Evolutionary conservation across 2,113 vertebrate genomes (phyloP), one percentile per base, ranked within the genome.

Genomic region (Cricetomys ansorgei): DNA sequence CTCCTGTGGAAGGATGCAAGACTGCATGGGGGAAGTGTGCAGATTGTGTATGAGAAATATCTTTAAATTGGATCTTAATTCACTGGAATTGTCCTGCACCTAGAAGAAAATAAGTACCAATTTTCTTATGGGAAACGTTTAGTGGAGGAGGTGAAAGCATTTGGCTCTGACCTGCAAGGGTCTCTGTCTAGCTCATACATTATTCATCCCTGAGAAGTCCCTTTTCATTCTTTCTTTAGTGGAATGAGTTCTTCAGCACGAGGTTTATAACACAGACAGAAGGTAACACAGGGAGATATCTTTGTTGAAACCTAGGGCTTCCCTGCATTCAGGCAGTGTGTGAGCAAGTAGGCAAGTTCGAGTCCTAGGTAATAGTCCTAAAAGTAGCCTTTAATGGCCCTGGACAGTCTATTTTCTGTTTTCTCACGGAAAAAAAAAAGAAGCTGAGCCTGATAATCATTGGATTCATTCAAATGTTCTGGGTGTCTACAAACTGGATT

Each of bases 111-210:
- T 93, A 94, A 69, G 53, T 85, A 77, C 1, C 29, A 73, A 80
- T 92, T 94, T 92, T 85, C 48, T 84, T 88, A n/a, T 1, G 55
- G 73, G 92, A 96, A 94, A 64, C 9, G 73, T 85, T 90, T 93
- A 25, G 62, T 16, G 88, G 37, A 93, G 50, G 91, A 96, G 85
- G 48, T 62, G 55, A 77, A 91, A 67, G 70, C 76, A 64, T 62
- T 64, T 43, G 69, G 45, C 75, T 64, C 67, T 92, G 91, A 88
- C 80, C 53, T 86, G 15, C 8, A 37, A 43, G 48, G 19, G 53
- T 55, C n/a, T 92, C 31, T 3, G 6, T 59, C 15, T n/a, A 43
- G 50, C 64, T 90, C 73, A 15, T 34, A 31, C 12, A 8, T 85
- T 45, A 73, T 76, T 88, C 73, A 92, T 94, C 37, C 15, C 7